Percentiles rank a stretch among this genome's conserved stretches.
Evolutionary conservation across 2,113 vertebrate species (phyloP).

Genomic region (Narcine bancroftii): DNA sequence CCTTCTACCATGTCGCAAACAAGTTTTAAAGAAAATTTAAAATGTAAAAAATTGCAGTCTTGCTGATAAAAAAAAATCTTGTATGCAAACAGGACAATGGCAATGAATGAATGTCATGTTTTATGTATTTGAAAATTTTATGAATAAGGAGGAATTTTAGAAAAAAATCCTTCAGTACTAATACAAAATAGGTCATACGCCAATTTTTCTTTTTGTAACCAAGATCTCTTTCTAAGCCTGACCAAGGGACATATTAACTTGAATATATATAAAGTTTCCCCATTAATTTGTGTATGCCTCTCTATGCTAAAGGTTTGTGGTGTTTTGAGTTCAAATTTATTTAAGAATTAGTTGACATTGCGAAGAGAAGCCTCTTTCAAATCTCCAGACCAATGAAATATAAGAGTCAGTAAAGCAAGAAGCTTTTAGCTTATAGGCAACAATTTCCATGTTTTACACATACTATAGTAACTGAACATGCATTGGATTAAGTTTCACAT

Average conservation of each 20-base stretch:
- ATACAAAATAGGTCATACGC: neutral
- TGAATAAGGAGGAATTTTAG: no score
- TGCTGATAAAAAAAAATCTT: no score
- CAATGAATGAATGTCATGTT: no score
- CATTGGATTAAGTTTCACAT: neutral
- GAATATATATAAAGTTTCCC: neutral
- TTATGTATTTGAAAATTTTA: no score
- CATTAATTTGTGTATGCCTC: neutral
- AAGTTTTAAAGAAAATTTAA: no score
- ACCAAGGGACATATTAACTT: neutral
- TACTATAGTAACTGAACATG: neutral
- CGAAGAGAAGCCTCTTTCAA: neutral
- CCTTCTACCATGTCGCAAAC: no score
- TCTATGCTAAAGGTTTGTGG: neutral
- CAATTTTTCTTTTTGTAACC: neutral
- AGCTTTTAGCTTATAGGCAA: neutral
- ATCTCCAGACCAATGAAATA: neutral
- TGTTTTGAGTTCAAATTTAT: neutral
- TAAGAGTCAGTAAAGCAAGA: neutral
- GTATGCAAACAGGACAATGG: no score
- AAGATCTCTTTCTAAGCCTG: neutral
- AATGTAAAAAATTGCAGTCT: no score
- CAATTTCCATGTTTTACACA: neutral
- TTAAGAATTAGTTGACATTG: neutral
- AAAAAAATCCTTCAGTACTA: neutral